A percentile compares a stretch with the other conserved stretches of the same genome.
Conservation (phyloP, 2,888 invertebrate genomes). For the Aphodius granarius region DNA sequence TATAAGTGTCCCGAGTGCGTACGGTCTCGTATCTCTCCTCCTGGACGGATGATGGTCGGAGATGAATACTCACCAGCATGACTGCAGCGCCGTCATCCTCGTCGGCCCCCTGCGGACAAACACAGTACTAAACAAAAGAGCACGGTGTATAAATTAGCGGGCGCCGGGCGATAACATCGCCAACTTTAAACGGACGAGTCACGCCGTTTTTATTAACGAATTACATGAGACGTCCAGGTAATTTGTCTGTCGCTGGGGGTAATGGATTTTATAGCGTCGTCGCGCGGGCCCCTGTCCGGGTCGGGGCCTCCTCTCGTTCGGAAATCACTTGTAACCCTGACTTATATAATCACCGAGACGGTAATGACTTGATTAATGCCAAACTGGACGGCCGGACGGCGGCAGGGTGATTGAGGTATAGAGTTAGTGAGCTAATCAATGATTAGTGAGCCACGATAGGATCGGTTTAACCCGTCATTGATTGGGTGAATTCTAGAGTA, state of each 20-base stretch:
- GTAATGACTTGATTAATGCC: constrained; percentile 38
- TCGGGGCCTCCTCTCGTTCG: constrained; percentile 10
- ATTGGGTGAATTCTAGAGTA: neutral
- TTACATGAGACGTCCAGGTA: constrained; percentile 49
- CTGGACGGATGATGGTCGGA: neutral
- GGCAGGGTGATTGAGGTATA: neutral
- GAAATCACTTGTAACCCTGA: constrained; percentile 34
- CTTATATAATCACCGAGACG: constrained; percentile 33
- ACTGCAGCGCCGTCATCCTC: constrained; percentile 74
- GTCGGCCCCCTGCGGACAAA: constrained; percentile 66
- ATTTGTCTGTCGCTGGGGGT: constrained; percentile 46
- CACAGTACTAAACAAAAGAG: constrained; percentile 52
- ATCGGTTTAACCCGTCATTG: constrained; percentile 1
- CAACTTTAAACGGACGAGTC: constrained; percentile 51
- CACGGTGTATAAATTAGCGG: constrained; percentile 54
- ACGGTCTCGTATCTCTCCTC: neutral
- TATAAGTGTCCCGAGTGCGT: neutral
- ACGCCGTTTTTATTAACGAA: constrained; percentile 52
- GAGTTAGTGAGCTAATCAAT: neutral
- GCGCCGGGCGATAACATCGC: constrained; percentile 49
- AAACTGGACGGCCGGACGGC: constrained; percentile 9
- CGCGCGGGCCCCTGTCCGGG: constrained; percentile 28
- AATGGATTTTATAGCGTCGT: constrained; percentile 42
- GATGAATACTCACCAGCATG: constrained; percentile 67
- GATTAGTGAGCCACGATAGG: neutral